phyloP scores from a whole-genome alignment of 35 echinoderm and acorn worm species.

The Strongylocentrotus purpuratus region DNA sequence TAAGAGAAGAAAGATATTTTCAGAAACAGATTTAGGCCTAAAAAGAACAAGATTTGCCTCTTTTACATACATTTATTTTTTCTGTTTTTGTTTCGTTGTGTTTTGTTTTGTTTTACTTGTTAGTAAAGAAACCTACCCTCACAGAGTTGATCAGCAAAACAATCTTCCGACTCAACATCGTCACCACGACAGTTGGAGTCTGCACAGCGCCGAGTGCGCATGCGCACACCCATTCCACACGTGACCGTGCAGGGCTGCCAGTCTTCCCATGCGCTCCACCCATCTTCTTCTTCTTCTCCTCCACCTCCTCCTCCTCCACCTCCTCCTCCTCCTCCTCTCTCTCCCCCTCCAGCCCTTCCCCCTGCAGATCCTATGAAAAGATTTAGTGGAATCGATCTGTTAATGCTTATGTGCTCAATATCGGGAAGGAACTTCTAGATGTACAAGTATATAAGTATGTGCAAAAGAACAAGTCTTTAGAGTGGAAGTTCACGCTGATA shows the following conservation, averaged over 20 bases:
- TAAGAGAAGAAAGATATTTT: too few relatives aligned
- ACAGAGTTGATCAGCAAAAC: slow-evolving; percentile 46
- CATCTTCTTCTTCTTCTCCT: background rate
- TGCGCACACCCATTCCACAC: slow-evolving; percentile 54
- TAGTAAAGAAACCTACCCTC: background rate
- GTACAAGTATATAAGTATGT: too few relatives aligned
- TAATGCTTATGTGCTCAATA: background rate
- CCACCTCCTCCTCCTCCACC: background rate
- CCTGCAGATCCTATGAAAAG: background rate
- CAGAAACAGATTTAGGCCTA: too few relatives aligned
- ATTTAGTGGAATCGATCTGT: background rate
- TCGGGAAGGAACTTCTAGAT: background rate
- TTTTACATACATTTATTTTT: too few relatives aligned
- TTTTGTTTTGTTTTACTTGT: too few relatives aligned
- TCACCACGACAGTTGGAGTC: slow-evolving; percentile 40
- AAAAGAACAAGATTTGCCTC: too few relatives aligned
- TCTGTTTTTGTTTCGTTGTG: too few relatives aligned
- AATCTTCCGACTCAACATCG: slow-evolving; percentile 50
- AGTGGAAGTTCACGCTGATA: too few relatives aligned
- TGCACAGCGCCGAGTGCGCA: slow-evolving; percentile 40
- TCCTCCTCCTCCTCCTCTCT: background rate
- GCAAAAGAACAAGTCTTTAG: too few relatives aligned
- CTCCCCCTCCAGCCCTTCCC: too few relatives aligned
- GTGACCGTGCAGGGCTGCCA: slow-evolving; percentile 65
- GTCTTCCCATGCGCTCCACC: slow-evolving; percentile 55